phyloP scores from a whole-genome alignment of 1,140 invertebrate genomes.

The Drosophila virilis region DNA sequence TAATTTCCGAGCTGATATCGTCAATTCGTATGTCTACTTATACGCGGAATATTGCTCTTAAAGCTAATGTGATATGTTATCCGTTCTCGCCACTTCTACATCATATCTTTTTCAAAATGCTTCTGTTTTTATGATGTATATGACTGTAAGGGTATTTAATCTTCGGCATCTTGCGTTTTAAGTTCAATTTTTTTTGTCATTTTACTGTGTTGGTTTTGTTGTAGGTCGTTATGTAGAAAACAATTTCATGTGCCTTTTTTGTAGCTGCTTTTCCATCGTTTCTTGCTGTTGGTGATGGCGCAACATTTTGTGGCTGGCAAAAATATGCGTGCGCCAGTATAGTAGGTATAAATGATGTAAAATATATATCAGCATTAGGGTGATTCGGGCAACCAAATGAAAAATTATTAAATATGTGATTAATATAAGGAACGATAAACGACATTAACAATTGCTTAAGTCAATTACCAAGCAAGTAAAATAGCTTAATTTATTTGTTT shows the following conservation, averaged over 20 bases:
- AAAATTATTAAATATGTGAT: not conserved
- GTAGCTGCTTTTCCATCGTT: constrained; percentile 1
- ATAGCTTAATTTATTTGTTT: no score
- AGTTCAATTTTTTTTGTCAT: constrained; percentile 27
- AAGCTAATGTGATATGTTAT: no score
- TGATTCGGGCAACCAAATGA: not conserved
- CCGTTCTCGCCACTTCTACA: no score
- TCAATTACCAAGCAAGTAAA: no score
- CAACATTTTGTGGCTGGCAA: constrained; percentile 72
- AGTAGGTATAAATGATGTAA: constrained; percentile 24
- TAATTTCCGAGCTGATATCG: no score
- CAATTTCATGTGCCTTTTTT: constrained; percentile 70
- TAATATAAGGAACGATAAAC: no score
- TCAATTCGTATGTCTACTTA: no score
- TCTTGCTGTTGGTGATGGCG: constrained; percentile 49
- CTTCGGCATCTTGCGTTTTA: not conserved
- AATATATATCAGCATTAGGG: constrained; percentile 16
- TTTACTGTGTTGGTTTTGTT: constrained; percentile 55
- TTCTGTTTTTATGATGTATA: no score
- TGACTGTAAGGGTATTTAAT: not conserved
- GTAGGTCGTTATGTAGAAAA: constrained; percentile 72
- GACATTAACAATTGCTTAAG: no score
- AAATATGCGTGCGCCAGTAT: constrained; percentile 59
- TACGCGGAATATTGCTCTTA: no score
- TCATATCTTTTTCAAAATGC: no score